Conservation (phyloP, 2,797 vertebrate genomes). For the Arnoldichthys spilopterus region DNA sequence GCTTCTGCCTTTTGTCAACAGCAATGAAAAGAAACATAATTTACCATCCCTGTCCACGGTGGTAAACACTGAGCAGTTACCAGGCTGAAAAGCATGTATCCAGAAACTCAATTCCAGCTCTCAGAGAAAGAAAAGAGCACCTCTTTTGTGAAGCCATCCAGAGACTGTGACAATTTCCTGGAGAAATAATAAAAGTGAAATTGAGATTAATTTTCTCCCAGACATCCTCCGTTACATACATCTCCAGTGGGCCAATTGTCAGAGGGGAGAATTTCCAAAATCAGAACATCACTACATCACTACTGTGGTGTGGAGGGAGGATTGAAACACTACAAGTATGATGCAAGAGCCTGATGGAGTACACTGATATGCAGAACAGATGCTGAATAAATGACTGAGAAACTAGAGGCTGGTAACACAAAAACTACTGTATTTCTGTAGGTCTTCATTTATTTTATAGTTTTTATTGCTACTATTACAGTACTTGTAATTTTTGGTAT, state of each 20-base stretch:
- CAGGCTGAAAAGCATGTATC: slow-evolving; percentile 10
- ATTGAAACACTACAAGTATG: no score
- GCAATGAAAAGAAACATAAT: slow-evolving; percentile 19
- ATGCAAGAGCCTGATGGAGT: no score
- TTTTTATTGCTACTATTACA: no score
- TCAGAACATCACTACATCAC: no score
- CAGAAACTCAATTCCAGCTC: neutral
- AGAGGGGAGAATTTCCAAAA: neutral
- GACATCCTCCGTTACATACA: neutral
- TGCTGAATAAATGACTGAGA: no score
- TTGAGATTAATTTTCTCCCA: slow-evolving; percentile 7
- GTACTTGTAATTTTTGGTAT: no score
- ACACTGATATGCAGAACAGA: no score
- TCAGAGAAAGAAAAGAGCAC: slow-evolving; percentile 1
- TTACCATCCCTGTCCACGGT: neutral
- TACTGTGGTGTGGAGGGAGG: no score
- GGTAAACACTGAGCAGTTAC: slow-evolving; percentile 31
- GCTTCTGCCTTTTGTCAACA: slow-evolving; percentile 1
- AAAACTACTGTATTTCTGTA: no score
- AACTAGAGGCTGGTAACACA: no score
- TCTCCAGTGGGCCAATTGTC: neutral
- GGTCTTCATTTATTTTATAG: no score
- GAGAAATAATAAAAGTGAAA: slow-evolving; percentile 15
- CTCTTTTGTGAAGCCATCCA: neutral
- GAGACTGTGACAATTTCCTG: slow-evolving; percentile 6